phyloP scores from a whole-genome alignment of 2,113 vertebrate genomes.

The Hylia prasina region DNA sequence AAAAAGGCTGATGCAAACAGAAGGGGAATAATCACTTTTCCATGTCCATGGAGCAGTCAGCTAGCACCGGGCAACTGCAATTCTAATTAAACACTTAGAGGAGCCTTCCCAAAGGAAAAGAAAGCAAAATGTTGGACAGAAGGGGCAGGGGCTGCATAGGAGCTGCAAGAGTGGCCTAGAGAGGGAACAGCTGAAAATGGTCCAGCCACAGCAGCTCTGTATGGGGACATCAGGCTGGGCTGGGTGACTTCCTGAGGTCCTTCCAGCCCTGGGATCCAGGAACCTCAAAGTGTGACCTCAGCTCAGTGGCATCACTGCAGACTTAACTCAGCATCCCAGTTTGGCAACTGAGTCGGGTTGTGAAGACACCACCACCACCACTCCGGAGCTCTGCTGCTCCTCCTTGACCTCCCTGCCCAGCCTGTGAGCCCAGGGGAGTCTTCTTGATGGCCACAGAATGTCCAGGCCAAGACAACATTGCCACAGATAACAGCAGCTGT shows the following conservation, averaged over 20 bases:
- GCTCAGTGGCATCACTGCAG: neutral
- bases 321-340: neutral
- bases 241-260: neutral
- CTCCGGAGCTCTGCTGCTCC: neutral
- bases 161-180: neutral
- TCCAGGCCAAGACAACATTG: neutral
- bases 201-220: neutral
- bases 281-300: neutral
- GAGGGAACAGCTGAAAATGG: neutral
- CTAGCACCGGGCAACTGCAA: neutral
- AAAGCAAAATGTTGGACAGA: neutral
- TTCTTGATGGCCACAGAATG: accelerated
- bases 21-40: neutral
- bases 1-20: neutral
- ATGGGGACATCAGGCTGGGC: neutral
- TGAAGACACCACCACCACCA: accelerated
- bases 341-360: accelerated
- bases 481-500: neutral
- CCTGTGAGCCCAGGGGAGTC: neutral
- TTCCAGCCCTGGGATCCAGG: neutral
- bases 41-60: neutral
- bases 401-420: neutral
- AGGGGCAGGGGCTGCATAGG: neutral
- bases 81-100: neutral
- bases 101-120: neutral